Evolutionary conservation across 2,888 invertebrate species (phyloP), one percentile per base, ranked within the genome.

Genomic region (Lasioglossum vierecki): DNA sequence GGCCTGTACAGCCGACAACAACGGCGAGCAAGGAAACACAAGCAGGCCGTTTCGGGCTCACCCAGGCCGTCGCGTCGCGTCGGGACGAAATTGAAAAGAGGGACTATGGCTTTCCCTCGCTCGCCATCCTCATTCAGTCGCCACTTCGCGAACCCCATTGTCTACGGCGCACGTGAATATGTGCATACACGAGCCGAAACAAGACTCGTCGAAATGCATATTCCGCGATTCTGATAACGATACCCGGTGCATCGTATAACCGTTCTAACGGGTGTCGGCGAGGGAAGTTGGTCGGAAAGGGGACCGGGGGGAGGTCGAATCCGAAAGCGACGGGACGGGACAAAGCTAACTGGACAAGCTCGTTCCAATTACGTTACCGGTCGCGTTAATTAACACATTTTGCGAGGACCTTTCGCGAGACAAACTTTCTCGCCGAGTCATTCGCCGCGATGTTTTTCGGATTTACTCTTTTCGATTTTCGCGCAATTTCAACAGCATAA

Each of bases 221-320:
- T 68, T 60, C 81, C 73, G 49, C 82, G 82, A 85, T 86, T 80
- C 79, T 75, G 86, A 87, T 86, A 83, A 86, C 83, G 85, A 86
- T 86, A 82, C 76, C 53, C 75, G 84, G 22, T 6, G 68, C 63
- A 22, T 41, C 44, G 70, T 70, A 71, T 74, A 53, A 53, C 49
- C 49, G 49, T 53, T 53, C 22, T 53, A 84, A 82, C 74, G 75
- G 84, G 41, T 66, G 82, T 35, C 82, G 57, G 49, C 57, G 77
- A n/a, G 30, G 39, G 30, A 46, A 82, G 22, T 30, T 26, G 44
- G 1, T 6, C 49, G 11, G 30, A 22, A 22, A 46, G 30, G 2
- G 22, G 68, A 1, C 1, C 6, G 1, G 15, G 35, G 9, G 49
- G 39, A 4, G 22, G 1, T 0, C 11, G 22, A 4, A 4, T 22